phyloP scores from a whole-genome alignment of 1,140 invertebrate genomes.

The Bombus sibiricus region DNA sequence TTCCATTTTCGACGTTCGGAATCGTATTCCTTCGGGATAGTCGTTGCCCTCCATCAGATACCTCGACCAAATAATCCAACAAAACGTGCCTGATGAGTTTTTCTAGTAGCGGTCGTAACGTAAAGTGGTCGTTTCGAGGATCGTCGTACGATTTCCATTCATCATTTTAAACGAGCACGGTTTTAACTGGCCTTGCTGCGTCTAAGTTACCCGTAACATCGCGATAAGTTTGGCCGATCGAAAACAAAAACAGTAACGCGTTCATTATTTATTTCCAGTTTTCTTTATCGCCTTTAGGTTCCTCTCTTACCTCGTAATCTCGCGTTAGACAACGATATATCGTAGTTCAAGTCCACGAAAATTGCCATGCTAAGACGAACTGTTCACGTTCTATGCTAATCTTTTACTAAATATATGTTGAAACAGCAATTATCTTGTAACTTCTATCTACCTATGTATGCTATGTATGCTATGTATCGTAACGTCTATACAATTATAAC shows the following conservation, averaged over 20 bases:
- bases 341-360: too few species aligned
- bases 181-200: not conserved
- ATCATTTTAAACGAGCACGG: slow-evolving; percentile 31
- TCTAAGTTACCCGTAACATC: not conserved
- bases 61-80: slow-evolving; percentile 23
- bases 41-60: slow-evolving; percentile 37
- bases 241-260: not conserved
- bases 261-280: not conserved
- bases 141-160: slow-evolving; percentile 23
- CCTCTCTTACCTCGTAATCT: not conserved
- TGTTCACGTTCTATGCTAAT: too few species aligned
- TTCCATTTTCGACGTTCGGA: not conserved
- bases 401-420: too few species aligned
- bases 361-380: too few species aligned
- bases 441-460: too few species aligned
- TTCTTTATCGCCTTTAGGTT: too few species aligned
- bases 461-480: too few species aligned
- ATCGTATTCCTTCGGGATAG: too few species aligned
- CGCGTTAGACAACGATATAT: too few species aligned
- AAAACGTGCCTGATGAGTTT: not conserved
- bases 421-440: too few species aligned
- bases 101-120: slow-evolving; percentile 12
- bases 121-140: not conserved
- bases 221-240: not conserved
- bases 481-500: too few species aligned